Base-by-base conservation (phyloP, 2,113 vertebrate genomes). In the Scortum barcoo region DNA sequence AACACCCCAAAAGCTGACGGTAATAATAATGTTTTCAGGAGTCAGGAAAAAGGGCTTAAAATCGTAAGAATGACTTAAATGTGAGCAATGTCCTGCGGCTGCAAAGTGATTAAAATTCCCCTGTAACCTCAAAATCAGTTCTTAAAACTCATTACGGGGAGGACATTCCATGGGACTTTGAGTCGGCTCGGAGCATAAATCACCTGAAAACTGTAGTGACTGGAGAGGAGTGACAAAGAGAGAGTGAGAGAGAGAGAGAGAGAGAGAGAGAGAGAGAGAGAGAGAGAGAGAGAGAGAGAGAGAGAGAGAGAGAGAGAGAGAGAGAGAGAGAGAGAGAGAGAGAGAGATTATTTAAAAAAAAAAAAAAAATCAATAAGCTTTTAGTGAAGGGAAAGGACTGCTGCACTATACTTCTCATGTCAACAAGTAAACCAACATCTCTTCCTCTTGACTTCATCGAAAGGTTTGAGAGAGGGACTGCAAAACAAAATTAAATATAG, bases 341-440 rank as follows among this genome's bases (percentile, higher is more conserved):
- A 12, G 17, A 42, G n/a, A 66, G 26, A 20, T 65, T 84, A n/a
- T n/a, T n/a, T n/a, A n/a, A 3, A 40, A 65, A 63, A 62, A 62
- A 38, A 42, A 84, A 74, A 61, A 63, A 73, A 92, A 91, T 89
- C 85, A 86, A 91, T 90, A 90, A 80, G 76, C 83, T 85, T 85
- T 91, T 58, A 89, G 76, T 63, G 73, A 69, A 72, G 50, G 77
- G 58, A 57, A 79, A 62, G n/a, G 40, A 85, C 30, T 50, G 24
- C 26, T 24, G 57, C 13, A 3, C 62, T 51, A 76, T 40, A 61
- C 30, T 51, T 74, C 72, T 65, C 53, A 68, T 38, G 53, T 84
- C 40, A 87, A 83, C 33, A 62, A 76, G 76, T 69, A 84, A 76
- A 68, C 42, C 42, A 24, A 3, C 30, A 63, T 36, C 10, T 57